Evolutionary conservation across 2,797 vertebrate species (phyloP), one percentile per base, ranked within the genome.

Genomic region (Amblyopsis hoosieri): DNA sequence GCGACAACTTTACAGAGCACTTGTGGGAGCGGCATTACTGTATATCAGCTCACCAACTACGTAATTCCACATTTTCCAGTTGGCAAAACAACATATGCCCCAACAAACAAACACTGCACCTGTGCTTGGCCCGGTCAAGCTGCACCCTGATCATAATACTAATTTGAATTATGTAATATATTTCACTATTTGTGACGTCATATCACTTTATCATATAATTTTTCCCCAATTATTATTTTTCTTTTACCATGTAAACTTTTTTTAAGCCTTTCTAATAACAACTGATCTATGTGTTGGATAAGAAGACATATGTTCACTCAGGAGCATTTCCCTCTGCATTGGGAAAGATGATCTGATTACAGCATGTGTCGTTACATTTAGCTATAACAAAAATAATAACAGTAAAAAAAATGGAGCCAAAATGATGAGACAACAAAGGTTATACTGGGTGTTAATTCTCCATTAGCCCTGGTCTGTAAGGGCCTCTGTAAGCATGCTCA

Each of bases 81-180:
- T 87, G 87, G 83, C 83, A 84, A 75, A 83, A 82, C 81, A 86
- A 85, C 88, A 89, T 88, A 89, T 83, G 82, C 84, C 85, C 78
- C 73, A 45, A 79, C 82, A 85, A 80, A 86, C 85, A 82, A 84
- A 89, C 81, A 19, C 71, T 78, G 81, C 62, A 45, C 54, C 60
- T 14, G 45, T 62, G 17, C 45, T 48, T 42, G 33, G 46, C 59
- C 59, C 52, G 14, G 56, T 45, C 1, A n/a, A 53, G 46, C 64
- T 1, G 63, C 48, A 45, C 57, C 12, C 14, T 37, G 33, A 37
- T 9, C 33, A 37, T 37, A 9, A 37, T 37, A 2, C 33, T 37
- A 9, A 9, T 29, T 29, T 29, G 23, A 29, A 29, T 29, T 4
- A 29, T 29, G 23, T 29, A 29, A 29, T 29, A 29, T 29, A 29